Base-by-base conservation (phyloP, 2,113 vertebrate genomes). In the Onychostoma macrolepis region DNA sequence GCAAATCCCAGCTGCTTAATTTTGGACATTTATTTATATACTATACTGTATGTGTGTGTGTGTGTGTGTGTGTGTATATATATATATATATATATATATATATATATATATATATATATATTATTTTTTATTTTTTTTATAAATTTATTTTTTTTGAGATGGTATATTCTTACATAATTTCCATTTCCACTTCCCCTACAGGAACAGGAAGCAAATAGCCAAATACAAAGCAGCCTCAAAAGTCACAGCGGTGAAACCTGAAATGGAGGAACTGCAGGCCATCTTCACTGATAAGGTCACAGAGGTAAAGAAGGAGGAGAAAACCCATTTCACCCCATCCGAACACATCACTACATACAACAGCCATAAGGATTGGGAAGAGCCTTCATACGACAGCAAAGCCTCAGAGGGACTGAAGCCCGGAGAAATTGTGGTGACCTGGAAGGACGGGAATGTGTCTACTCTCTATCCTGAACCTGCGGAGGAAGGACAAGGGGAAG, bases 391-490 rank as follows among this genome's bases (percentile, higher is more conserved):
- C 10, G 53, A 56, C 26, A 89, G 87, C 11, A 84, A 86, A 30
- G 90, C 89, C 10, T 38, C 77, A 1, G 89, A 85, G 0, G 53
- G 88, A 7, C 86, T 90, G 38, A 89, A 72, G 26, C 6, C 88
- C 0, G 95, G 95, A 58, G 89, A 93, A 0, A 95, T 95, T 0
- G 0, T 91, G 58, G 86, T 95, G 0, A 95, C 95, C 1, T 95
- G 96, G 95, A 96, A 94, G 85, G 95, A 97, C 0, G 96, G 93
- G 6, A 95, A 93, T 0, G 48, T 91, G 0, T 95, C 95, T 0
- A 89, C 89, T 2, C 89, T 97, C 28, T 96, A 94, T 87, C 0
- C 90, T 0, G 92, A 91, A 11, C 7, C 80, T 0, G 92, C 72
- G 33, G 48, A 80, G 28, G 83, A 30, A 11, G 80, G 33, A 30